Base-by-base conservation (phyloP, 2,797 vertebrate species). In the Gallinago stenura region DNA sequence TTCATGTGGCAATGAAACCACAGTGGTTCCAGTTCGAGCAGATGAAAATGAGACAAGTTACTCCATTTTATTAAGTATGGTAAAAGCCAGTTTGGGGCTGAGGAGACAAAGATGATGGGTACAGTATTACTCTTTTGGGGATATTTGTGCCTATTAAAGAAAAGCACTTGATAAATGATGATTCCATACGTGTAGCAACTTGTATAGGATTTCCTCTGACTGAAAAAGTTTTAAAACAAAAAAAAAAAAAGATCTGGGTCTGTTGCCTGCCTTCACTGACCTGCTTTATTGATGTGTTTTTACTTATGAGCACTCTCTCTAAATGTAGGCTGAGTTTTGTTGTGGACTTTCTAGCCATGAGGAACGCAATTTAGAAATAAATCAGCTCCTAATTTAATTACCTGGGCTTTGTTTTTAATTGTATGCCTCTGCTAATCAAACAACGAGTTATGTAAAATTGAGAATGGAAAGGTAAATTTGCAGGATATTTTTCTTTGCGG, bases 1-100 rank as follows among this genome's bases (percentile, higher is more conserved):
- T 95, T 96, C 48, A 61, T 70, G 39, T 87, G 28, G 93, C 92
- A 93, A 33, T 89, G 89, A 89, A 96, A 91, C 70, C 89, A 80
- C 46, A 41, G 45, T 73, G 92, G 94, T 87, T 93, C 62, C 68
- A 87, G 76, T 79, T 81, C 56, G 39, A 85, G 66, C 14, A 87
- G 89, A 60, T 89, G 72, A 95, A 96, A 94, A 92, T n/a, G 65
- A 89, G 93, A 68, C 16, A 60, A 71, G 76, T 54, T 86, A 64
- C 31, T 92, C 17, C 17, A 15, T 87, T 96, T 69, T 87, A 12
- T 41, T 60, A 21, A 60, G 37, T 94, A 41, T 51, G 48, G 41
- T 93, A 80, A 96, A 95, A 93, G 43, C n/a, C 60, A 83, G 16
- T 73, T 94, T 89, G 62, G 39, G 91, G 33, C 48, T 20, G 21